These are phyloP conservation scores for Trogon surrucura DNA, from an alignment of 2,113 vertebrate species.

Conservation along the genomic window DNA sequence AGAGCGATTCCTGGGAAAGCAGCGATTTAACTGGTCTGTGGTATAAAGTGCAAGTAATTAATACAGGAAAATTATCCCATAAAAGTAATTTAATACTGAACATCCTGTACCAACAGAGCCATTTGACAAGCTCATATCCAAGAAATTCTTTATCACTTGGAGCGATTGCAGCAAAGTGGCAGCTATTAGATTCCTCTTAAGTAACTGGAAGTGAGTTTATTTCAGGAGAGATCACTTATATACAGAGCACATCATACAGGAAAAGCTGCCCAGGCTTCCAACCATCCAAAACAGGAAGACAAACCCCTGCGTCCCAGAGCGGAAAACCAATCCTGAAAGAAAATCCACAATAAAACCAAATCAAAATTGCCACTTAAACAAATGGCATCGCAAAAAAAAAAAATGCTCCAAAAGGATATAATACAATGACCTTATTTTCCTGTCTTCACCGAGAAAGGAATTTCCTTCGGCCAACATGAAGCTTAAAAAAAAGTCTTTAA, in stretches of 20 bases:
- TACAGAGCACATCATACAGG: conserved; percentile 49
- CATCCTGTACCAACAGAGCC: conserved; percentile 46
- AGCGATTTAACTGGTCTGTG: conserved; percentile 5
- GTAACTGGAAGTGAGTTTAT: conserved; percentile 70
- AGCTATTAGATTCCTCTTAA: conserved; percentile 48
- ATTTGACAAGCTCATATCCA: conserved; percentile 51
- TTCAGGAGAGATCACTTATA: conserved; percentile 63
- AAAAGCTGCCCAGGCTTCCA: conserved; percentile 56
- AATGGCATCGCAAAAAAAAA: conserved; percentile 46
- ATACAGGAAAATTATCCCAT: conserved; percentile 54
- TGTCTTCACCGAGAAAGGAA: conserved; percentile 56
- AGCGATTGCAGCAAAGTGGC: conserved; percentile 30
- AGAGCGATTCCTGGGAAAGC: background rate
- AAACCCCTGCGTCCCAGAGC: conserved; percentile 39
- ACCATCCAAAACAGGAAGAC: conserved; percentile 67
- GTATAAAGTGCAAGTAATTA: conserved; percentile 46
- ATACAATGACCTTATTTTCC: conserved; percentile 64
- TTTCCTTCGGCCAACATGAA: conserved; percentile 39
- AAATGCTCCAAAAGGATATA: conserved; percentile 4
- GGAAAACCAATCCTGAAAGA: conserved; percentile 52
- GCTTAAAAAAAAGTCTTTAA: background rate
- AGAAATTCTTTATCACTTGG: conserved; percentile 38
- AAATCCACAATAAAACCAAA: conserved; percentile 35
- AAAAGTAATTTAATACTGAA: conserved; percentile 56
- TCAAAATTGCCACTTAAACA: conserved; percentile 51